A percentile compares a stretch with the other conserved stretches of the same genome.
Evolutionary conservation across 2,888 invertebrate genomes (phyloP).

Genomic region (Trissolcus brochymenae): DNA sequence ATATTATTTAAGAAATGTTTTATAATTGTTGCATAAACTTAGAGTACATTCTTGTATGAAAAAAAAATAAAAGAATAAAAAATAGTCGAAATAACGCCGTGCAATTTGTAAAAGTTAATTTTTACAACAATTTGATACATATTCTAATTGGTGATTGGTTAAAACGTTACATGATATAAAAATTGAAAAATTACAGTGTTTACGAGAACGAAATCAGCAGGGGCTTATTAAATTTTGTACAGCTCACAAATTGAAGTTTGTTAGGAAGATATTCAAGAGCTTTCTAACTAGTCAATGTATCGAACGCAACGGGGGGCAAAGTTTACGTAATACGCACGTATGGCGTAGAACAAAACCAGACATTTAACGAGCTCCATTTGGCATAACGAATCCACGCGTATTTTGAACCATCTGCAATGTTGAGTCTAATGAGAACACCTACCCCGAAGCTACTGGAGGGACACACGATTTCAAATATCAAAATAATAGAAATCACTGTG

Average conservation of each 20-base stretch:
- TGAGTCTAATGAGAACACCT: conserved; percentile 65
- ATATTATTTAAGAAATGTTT: no score
- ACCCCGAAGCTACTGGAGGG: conserved; percentile 60
- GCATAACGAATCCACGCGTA: conserved; percentile 70
- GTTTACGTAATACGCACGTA: conserved; percentile 60
- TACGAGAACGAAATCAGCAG: conserved; percentile 1
- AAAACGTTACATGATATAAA: neutral
- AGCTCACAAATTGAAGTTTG: conserved; percentile 35
- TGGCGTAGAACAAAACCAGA: conserved; percentile 56
- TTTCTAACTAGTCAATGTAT: conserved; percentile 47
- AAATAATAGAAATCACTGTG: conserved; percentile 68
- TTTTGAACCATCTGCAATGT: conserved; percentile 72
- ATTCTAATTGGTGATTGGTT: no score
- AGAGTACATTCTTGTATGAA: no score
- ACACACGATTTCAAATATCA: conserved; percentile 60
- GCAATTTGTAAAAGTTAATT: no score
- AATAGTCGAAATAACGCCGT: no score
- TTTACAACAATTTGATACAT: no score
- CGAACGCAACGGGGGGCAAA: conserved; percentile 55
- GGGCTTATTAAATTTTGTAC: conserved; percentile 15
- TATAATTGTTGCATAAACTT: no score
- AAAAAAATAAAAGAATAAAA: no score
- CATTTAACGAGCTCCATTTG: conserved; percentile 68
- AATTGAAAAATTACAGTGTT: neutral
- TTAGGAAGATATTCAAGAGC: conserved; percentile 33